Evolutionary conservation across 2,113 vertebrate genomes (phyloP).

Genomic region (Xerus inauris): DNA sequence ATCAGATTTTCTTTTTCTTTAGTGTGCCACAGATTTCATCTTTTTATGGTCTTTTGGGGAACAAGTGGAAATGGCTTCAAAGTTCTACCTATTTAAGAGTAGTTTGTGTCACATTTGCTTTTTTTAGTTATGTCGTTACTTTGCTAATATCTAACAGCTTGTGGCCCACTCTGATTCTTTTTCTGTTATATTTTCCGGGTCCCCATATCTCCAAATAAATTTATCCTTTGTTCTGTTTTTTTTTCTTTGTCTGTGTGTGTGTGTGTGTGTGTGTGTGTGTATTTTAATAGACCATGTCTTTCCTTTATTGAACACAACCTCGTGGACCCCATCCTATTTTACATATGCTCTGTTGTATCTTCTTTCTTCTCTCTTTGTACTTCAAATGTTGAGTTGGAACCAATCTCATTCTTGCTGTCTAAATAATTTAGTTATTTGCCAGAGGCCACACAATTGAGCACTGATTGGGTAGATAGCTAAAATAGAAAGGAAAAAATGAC

Average conservation of each 20-base stretch:
- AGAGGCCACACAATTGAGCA: neutral
- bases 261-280: neutral
- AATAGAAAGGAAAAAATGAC: neutral
- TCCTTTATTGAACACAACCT: neutral
- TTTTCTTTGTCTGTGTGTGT: neutral
- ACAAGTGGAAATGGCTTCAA: neutral
- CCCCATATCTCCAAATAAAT: neutral
- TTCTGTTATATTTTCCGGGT: neutral
- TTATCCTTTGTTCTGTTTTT: neutral
- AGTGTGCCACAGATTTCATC: neutral
- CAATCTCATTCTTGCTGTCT: neutral
- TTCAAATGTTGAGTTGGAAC: neutral
- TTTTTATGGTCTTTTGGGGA: neutral
- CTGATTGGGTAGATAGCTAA: neutral
- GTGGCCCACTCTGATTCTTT: neutral
- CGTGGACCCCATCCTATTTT: neutral
- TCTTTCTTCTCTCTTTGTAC: neutral
- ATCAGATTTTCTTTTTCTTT: constrained; percentile 1
- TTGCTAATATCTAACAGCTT: neutral
- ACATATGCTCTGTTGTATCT: neutral
- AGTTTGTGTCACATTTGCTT: neutral
- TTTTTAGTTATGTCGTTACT: neutral
- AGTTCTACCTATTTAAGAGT: neutral
- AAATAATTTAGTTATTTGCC: constrained; percentile 30
- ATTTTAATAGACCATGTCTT: neutral